Conservation (phyloP, 2,888 invertebrate genomes). For the Apotomis betuletana region DNA sequence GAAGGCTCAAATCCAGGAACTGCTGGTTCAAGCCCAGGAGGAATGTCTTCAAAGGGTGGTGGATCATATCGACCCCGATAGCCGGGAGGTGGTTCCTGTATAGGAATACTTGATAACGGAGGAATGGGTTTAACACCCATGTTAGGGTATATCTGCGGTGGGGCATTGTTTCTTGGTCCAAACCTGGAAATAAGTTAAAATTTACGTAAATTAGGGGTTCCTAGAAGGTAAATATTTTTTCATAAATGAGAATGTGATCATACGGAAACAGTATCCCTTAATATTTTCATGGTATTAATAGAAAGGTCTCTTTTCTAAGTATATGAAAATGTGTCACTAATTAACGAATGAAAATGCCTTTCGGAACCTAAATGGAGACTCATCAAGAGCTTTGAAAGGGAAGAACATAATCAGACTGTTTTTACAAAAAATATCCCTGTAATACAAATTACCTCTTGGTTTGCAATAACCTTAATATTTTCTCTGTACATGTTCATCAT, state of each 20-base stretch:
- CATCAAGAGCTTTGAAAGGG: neutral
- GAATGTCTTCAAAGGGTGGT: slow-evolving; percentile 82
- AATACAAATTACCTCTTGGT: too few species aligned
- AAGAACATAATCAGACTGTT: neutral
- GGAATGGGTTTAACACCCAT: slow-evolving; percentile 68
- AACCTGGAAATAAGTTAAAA: slow-evolving; percentile 63
- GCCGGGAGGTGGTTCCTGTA: slow-evolving; percentile 67
- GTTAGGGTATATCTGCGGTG: slow-evolving; percentile 67
- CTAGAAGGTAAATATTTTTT: neutral
- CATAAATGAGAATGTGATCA: too few species aligned
- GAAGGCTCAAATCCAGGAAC: slow-evolving; percentile 85
- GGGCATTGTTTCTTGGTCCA: slow-evolving; percentile 67
- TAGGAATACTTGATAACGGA: slow-evolving; percentile 60
- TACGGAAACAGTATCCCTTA: too few species aligned
- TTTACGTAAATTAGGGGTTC: slow-evolving; percentile 17
- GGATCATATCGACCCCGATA: slow-evolving; percentile 74
- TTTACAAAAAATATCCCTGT: neutral
- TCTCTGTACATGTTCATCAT: too few species aligned
- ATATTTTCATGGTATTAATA: neutral
- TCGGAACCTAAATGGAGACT: slow-evolving; percentile 52
- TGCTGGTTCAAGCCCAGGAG: slow-evolving; percentile 85
- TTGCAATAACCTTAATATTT: too few species aligned
- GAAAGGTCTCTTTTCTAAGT: slow-evolving; percentile 2
- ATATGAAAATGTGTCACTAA: slow-evolving; percentile 17
- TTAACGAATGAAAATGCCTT: slow-evolving; percentile 49